Percentiles rank a stretch among this genome's conserved stretches.
phyloP scores from a whole-genome alignment of 2,888 invertebrate genomes.

The Apamea sordens region DNA sequence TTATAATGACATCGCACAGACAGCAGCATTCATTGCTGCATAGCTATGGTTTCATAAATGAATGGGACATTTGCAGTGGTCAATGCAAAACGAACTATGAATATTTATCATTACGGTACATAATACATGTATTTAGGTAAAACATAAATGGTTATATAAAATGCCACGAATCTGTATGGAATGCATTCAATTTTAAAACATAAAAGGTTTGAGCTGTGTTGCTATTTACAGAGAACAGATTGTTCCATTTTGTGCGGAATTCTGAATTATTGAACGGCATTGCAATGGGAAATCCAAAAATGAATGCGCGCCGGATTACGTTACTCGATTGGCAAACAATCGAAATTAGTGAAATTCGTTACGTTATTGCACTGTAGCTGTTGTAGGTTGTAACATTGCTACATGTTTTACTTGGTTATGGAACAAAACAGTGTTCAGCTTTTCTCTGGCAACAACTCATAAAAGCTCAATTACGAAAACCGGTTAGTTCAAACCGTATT shows the following conservation, averaged over 20 bases:
- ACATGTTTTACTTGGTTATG: not conserved
- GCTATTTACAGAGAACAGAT: conserved; percentile 7
- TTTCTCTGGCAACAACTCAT: not conserved
- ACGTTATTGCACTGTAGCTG: conserved; percentile 15
- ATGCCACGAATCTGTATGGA: not conserved
- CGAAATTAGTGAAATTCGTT: conserved; percentile 36
- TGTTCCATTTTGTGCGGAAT: conserved; percentile 22
- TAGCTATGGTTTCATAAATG: conserved; percentile 3
- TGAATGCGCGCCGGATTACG: conserved; percentile 22
- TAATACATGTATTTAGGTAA: not conserved
- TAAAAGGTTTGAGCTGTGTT: not conserved
- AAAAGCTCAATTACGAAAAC: not conserved
- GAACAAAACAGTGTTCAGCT: not conserved
- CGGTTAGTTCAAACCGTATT: not conserved
- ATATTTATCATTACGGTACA: not conserved
- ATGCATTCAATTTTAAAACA: conserved; percentile 15
- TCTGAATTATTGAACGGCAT: conserved; percentile 37
- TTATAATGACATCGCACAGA: conserved; percentile 5
- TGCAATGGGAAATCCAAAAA: conserved; percentile 28
- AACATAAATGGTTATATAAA: not conserved
- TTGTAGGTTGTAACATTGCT: conserved; percentile 2
- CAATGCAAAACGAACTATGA: conserved; percentile 11
- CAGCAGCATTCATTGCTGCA: conserved; percentile 5
- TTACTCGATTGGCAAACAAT: conserved; percentile 29
- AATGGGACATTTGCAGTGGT: not conserved